Base-by-base conservation (phyloP, 2,888 invertebrate species). In the Vandiemenella viatica region DNA sequence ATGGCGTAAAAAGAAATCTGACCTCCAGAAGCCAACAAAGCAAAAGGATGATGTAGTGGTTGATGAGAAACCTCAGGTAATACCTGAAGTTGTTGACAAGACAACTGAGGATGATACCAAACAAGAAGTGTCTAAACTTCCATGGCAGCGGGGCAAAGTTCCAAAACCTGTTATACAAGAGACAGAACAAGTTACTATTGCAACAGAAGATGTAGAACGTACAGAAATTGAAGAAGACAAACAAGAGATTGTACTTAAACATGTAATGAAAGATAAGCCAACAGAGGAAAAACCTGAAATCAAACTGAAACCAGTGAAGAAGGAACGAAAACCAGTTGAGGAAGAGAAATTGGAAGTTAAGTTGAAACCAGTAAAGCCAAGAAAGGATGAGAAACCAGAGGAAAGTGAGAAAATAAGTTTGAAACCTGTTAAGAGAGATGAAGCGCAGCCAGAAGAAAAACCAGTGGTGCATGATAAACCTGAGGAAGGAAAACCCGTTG, bases 281-380 rank as follows among this genome's bases (percentile, higher is more conserved):
- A 56, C 71, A 43, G 71, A 74, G 63, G 66, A 68, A 55, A 59
- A 16, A 55, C 58, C 21, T 57, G 59, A 69, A 56, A 62, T 69
- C 1, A 57, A 59, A 5, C 57, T 70, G 0, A 72, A 72, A 53
- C 69, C 69, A 17, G 55, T 66, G 7, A 43, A 19, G 37, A 42
- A 43, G 2, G 43, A 43, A 13, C n/a, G 17, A 5, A 72, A 71
- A 53, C 68, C 69, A 18, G 37, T 50, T 40, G 19, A 50, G 50
- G 53, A n/a, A n/a, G n/a, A n/a, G n/a, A n/a, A n/a, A n/a, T n/a
- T n/a, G 26, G 51, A 1, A 19, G 49, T 6, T 53, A 54, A 40
- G 51, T 22, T 6, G 55, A 60, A 52, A 56, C 62, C 2, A n/a
- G 22, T 19, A 10, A 42, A 32, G 43, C 37, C 40, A 1, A 17